Conservation (phyloP, 2,888 invertebrate genomes). For the Xanthorhoe spadicearia region DNA sequence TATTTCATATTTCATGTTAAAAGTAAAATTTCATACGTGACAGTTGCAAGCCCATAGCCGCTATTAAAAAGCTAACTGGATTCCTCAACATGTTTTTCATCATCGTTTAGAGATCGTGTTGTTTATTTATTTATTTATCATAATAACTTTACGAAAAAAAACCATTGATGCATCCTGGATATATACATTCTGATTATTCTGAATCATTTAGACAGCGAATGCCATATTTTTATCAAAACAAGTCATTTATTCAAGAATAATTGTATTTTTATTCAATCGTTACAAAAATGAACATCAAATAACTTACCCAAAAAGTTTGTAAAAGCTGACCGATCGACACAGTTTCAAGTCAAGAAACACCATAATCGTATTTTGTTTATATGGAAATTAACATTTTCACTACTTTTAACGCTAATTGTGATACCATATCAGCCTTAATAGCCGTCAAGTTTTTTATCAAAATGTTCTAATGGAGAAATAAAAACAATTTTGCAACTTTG, state of each 20-base stretch:
- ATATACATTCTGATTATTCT: too few relatives aligned
- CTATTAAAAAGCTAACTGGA: too few relatives aligned
- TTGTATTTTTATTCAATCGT: neutral
- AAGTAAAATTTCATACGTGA: too few relatives aligned
- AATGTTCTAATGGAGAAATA: constrained; percentile 15
- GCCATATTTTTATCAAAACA: neutral
- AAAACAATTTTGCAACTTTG: constrained; percentile 11
- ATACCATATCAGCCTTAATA: constrained; percentile 18
- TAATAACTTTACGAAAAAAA: too few relatives aligned
- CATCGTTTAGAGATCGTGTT: too few relatives aligned
- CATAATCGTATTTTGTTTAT: constrained; percentile 24
- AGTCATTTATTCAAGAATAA: neutral
- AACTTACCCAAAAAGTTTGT: neutral
- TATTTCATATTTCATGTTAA: too few relatives aligned
- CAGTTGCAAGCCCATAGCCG: too few relatives aligned
- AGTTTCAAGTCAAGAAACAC: constrained; percentile 6
- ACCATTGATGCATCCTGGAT: too few relatives aligned
- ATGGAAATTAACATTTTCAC: constrained; percentile 24
- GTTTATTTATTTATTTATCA: too few relatives aligned
- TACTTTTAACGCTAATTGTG: constrained; percentile 21
- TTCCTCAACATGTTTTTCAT: too few relatives aligned
- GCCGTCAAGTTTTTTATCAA: constrained; percentile 18
- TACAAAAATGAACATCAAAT: neutral
- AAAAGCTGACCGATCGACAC: constrained; percentile 11
- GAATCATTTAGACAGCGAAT: too few relatives aligned